A percentile compares a stretch with the other conserved stretches of the same genome.
phyloP scores from a whole-genome alignment of 1,140 invertebrate species.

The Tigriopus japonicus region DNA sequence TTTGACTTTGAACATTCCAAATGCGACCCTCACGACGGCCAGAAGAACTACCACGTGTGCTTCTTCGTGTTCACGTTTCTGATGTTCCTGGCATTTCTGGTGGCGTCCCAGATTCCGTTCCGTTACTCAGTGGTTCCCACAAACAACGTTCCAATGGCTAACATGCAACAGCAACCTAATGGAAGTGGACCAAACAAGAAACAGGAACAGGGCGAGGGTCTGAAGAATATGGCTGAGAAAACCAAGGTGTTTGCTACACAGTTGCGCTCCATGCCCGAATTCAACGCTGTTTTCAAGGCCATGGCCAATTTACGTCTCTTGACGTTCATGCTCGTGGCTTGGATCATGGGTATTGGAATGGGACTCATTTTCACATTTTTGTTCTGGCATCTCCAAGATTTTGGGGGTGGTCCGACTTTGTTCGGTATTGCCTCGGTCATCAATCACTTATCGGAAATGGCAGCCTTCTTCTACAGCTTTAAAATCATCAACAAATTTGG shows the following conservation, averaged over 20 bases:
- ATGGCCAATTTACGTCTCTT: constrained; percentile 76
- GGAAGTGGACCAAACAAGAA: constrained; percentile 13
- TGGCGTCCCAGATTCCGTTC: constrained; percentile 58
- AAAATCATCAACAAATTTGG: constrained; percentile 80
- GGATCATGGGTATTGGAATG: constrained; percentile 99
- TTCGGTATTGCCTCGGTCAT: constrained; percentile 96
- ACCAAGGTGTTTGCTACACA: constrained; percentile 86
- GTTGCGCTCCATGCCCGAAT: constrained; percentile 68
- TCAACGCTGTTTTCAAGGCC: constrained; percentile 71
- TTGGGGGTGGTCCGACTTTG: constrained; percentile 84
- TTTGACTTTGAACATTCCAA: constrained; percentile 45
- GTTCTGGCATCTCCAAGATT: constrained; percentile 95
- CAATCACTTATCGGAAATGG: constrained; percentile 96
- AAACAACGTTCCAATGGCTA: not conserved
- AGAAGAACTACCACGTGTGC: constrained; percentile 96
- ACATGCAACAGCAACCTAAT: not conserved
- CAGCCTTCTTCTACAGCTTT: constrained; percentile 95
- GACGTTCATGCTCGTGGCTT: constrained; percentile 85
- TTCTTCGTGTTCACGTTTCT: constrained; percentile 93
- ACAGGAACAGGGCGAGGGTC: not conserved
- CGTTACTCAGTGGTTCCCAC: constrained; percentile 20
- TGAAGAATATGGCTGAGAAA: constrained; percentile 24
- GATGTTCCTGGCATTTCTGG: constrained; percentile 83
- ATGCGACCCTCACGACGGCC: constrained; percentile 62
- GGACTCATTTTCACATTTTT: constrained; percentile 97